phyloP scores from a whole-genome alignment of 2,888 invertebrate genomes.

The Alsophila aescularia region DNA sequence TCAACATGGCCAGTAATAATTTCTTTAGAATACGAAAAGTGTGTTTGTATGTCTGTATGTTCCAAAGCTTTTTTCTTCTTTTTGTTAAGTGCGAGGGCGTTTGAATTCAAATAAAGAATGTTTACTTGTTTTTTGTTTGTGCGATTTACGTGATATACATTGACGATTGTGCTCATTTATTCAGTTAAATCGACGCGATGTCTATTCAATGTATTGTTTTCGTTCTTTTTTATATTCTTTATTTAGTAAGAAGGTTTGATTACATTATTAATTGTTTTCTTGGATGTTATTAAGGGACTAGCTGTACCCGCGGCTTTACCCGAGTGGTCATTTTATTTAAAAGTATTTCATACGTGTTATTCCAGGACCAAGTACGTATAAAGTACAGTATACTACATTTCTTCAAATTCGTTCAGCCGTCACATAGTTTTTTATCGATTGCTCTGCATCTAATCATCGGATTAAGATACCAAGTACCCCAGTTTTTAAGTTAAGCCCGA shows the following conservation, averaged over 20 bases:
- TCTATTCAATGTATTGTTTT: conserved; percentile 55
- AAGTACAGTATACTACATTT: too few species aligned
- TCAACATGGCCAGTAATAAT: conserved; percentile 73
- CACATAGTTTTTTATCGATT: too few species aligned
- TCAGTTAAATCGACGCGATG: conserved; percentile 53
- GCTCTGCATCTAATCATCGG: too few species aligned
- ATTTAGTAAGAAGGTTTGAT: conserved; percentile 42
- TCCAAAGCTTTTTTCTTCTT: conserved; percentile 57
- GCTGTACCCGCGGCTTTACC: too few species aligned
- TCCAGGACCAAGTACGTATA: too few species aligned
- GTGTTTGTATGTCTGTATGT: conserved; percentile 56
- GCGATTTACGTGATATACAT: conserved; percentile 54
- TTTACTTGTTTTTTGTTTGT: conserved; percentile 51
- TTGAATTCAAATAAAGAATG: conserved; percentile 41
- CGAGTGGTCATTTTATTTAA: neutral
- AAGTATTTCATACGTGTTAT: too few species aligned
- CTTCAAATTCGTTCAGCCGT: too few species aligned
- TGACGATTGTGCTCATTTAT: conserved; percentile 56
- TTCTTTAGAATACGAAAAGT: conserved; percentile 59
- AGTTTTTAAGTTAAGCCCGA: too few species aligned
- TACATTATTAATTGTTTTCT: conserved; percentile 38
- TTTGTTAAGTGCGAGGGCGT: conserved; percentile 48
- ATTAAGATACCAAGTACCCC: too few species aligned
- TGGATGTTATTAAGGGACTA: too few species aligned
- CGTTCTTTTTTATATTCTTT: conserved; percentile 30